Conservation (phyloP, 1,140 invertebrate genomes). For the Drosophila arawakana region DNA sequence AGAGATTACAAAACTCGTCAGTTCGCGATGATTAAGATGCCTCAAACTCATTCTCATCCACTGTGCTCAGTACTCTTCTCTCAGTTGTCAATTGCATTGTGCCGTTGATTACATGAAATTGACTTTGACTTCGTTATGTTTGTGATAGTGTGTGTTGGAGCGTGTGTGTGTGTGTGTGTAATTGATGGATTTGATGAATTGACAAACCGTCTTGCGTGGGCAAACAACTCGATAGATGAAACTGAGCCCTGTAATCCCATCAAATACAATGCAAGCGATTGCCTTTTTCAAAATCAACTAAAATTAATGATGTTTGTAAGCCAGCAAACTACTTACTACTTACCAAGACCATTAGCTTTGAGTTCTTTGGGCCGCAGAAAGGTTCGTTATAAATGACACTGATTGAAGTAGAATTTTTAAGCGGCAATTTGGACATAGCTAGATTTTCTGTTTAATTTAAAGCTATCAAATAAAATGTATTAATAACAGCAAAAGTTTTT, state of each 20-base stretch:
- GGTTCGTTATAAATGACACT: constrained; percentile 5
- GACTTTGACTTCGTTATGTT: constrained; percentile 48
- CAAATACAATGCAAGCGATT: constrained; percentile 53
- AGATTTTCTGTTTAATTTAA: too few species aligned
- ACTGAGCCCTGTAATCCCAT: constrained; percentile 19
- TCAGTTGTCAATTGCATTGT: constrained; percentile 39
- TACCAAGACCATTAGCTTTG: constrained; percentile 6
- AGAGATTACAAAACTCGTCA: constrained; percentile 14
- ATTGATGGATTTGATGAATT: constrained; percentile 45
- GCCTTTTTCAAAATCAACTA: constrained; percentile 63
- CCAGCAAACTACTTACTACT: constrained; percentile 17
- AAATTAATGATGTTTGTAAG: constrained; percentile 74
- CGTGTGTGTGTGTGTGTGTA: constrained; percentile 19
- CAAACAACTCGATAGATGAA: neutral
- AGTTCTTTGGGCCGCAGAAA: neutral
- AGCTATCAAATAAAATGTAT: too few species aligned
- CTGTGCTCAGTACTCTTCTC: neutral
- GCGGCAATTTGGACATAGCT: too few species aligned
- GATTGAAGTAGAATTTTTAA: neutral
- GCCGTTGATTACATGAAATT: constrained; percentile 62
- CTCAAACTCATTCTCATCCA: neutral
- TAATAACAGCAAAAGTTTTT: too few species aligned
- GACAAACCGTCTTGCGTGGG: neutral
- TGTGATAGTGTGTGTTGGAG: constrained; percentile 25
- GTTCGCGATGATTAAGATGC: constrained; percentile 38